These are phyloP conservation scores for Erethizon dorsatum DNA, from an alignment of 2,797 vertebrate species.

Conservation along the genomic window DNA sequence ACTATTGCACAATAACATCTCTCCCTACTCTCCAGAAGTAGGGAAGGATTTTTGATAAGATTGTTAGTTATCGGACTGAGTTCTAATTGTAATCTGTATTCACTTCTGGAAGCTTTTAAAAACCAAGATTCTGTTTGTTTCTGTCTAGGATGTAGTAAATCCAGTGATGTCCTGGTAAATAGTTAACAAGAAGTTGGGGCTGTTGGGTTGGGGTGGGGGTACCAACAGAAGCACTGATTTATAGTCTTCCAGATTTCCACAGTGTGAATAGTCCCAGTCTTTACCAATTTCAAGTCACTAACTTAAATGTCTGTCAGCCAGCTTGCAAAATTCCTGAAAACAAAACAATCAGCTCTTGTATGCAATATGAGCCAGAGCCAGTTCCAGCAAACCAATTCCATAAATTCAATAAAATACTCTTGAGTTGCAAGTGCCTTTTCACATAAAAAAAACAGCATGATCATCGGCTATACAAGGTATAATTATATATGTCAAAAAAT, in stretches of 20 bases:
- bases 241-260: background rate
- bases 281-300: background rate
- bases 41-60: background rate
- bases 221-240: background rate
- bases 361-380: background rate
- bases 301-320: background rate
- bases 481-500: background rate
- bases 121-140: background rate
- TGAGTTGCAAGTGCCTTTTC: constrained; percentile 11
- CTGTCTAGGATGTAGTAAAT: background rate
- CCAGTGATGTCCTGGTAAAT: background rate
- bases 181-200: background rate
- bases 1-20: background rate
- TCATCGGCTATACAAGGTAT: background rate
- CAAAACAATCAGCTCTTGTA: background rate
- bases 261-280: background rate
- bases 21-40: background rate
- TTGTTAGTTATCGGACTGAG: background rate
- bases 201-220: too few relatives aligned
- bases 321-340: background rate
- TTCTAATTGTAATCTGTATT: constrained; percentile 4
- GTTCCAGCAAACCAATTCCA: background rate
- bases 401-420: background rate
- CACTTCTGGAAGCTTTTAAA: background rate
- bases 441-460: background rate